Evolutionary conservation across 1,140 invertebrate genomes (phyloP).

Genomic region (Bombus pyrosoma): DNA sequence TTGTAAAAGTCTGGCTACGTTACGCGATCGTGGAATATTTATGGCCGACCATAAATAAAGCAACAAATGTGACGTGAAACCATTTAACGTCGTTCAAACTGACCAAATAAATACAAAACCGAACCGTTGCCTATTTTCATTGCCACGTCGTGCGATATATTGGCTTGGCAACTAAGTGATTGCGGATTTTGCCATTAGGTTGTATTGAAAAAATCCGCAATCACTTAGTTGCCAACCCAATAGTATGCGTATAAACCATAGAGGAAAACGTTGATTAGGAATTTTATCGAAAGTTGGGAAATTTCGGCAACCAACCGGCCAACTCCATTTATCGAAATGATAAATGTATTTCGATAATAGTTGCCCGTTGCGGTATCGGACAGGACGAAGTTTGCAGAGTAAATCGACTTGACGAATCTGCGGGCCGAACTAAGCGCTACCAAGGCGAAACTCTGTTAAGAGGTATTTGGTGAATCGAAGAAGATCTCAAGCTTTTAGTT

Average conservation of each 20-base stretch:
- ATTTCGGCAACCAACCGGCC: too few species aligned
- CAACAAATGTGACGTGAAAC: constrained; percentile 11
- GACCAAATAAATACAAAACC: constrained; percentile 31
- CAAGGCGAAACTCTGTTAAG: constrained; percentile 4
- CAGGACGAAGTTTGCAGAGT: neutral
- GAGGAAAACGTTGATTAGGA: neutral
- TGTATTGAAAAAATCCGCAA: too few species aligned
- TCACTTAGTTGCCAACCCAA: too few species aligned
- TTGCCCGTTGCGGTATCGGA: neutral
- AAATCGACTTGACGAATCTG: constrained; percentile 14
- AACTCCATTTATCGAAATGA: constrained; percentile 16
- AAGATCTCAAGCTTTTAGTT: neutral
- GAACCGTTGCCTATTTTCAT: neutral
- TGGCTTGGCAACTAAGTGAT: too few species aligned
- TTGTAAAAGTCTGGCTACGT: constrained; percentile 32
- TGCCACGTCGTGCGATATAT: too few species aligned
- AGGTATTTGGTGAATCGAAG: constrained; percentile 2
- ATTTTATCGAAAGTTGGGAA: neutral
- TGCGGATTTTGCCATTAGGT: too few species aligned
- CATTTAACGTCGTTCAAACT: constrained; percentile 25
- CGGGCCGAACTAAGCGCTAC: neutral
- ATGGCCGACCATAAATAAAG: constrained; percentile 25
- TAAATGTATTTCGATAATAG: constrained; percentile 18
- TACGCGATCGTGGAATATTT: constrained; percentile 20
- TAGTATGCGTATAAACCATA: too few species aligned